Percentiles rank a stretch among this genome's conserved stretches.
phyloP scores from a whole-genome alignment of 1,140 invertebrate species.

The Conus ventricosus region DNA sequence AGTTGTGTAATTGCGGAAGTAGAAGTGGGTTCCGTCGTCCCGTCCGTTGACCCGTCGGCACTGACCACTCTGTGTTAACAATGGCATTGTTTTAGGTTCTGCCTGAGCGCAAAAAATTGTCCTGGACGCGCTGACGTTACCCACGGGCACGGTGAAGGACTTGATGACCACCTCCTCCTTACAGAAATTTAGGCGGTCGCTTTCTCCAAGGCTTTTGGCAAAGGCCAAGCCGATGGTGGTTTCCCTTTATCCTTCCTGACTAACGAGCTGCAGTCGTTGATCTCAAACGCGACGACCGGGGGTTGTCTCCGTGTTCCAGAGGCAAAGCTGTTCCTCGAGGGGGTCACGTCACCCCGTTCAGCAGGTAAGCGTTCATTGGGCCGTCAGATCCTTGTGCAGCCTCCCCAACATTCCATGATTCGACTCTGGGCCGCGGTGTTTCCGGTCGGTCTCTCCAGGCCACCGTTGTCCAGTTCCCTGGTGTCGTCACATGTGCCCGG shows the following conservation, averaged over 20 bases:
- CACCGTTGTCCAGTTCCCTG: background rate
- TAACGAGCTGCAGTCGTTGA: background rate
- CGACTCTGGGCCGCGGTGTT: background rate
- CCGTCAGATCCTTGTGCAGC: background rate
- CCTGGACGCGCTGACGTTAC: background rate
- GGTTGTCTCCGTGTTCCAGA: background rate
- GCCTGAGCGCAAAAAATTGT: background rate
- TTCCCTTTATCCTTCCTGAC: background rate
- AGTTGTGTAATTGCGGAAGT: background rate
- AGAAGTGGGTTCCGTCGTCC: background rate
- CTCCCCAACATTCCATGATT: conserved; percentile 5
- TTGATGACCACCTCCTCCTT: conserved; percentile 3
- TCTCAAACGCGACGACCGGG: background rate
- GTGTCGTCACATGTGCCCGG: background rate
- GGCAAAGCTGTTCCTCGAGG: background rate
- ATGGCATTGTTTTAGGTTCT: background rate
- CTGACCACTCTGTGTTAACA: background rate
- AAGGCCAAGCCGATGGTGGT: background rate
- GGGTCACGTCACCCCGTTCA: background rate
- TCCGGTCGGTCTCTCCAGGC: background rate
- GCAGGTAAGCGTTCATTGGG: background rate
- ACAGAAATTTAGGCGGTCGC: background rate
- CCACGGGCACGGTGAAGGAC: background rate
- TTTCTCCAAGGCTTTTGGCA: background rate
- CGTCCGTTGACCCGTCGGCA: background rate